Evolutionary conservation across 2,797 vertebrate species (phyloP), one percentile per base, ranked within the genome.

Genomic region (Mus minutoides): DNA sequence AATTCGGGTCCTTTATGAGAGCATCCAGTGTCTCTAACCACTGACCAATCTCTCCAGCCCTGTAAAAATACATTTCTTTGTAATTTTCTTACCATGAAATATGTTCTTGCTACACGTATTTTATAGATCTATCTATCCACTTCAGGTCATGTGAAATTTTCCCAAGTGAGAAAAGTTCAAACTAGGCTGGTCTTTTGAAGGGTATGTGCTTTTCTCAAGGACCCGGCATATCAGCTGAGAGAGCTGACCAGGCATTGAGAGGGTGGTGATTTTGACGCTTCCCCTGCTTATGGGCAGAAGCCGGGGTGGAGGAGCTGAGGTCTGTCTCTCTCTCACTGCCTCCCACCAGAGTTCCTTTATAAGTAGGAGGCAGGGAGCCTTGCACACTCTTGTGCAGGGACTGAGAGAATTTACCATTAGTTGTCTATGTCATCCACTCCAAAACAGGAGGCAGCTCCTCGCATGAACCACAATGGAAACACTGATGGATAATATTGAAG

Each of bases 291-390:
- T 31, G 19, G n/a, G 5, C 12, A 14, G 34, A 37, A 54, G 73
- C 58, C 40, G 54, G 11, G 62, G 1, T 29, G 11, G 40, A 26
- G n/a, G 26, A 8, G 2, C 26, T 56, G 52, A 46, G n/a, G 56
- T 34, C 49, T 84, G 40, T 43, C 43, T 1, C 5, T 17, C 10
- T 31, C 22, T 54, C 29, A 14, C 17, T 43, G 60, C 8, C 49
- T 34, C n/a, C 31, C 10, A 0, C 4, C 7, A 43, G 56, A 54
- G 16, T 19, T 52, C n/a, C 64, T 37, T 49, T 0, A 0, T 16
- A 16, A 0, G 19, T 37, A n/a, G 58, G 37, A 21, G 6, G 9
- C 56, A 60, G 46, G 3, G 54, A 58, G 34, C 21, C 24, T 43
- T 22, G 7, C 2, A 1, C 31, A 40, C 4, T 11, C 62, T 3